A percentile compares a stretch with the other conserved stretches of the same genome.
These are phyloP conservation scores for Trisateles emortualis DNA, from an alignment of 2,888 invertebrate species.

Conservation along the genomic window DNA sequence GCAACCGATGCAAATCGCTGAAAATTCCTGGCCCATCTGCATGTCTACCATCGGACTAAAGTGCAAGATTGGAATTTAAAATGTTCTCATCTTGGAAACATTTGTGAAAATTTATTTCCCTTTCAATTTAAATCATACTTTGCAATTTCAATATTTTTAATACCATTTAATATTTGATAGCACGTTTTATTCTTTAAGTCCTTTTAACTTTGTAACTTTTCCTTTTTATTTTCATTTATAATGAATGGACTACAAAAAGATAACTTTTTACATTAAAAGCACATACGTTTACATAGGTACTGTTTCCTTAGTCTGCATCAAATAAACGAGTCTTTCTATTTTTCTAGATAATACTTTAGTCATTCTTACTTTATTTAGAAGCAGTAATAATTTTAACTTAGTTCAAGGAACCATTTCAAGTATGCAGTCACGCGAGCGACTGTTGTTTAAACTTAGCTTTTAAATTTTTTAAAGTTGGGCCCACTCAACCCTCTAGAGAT, in stretches of 20 bases:
- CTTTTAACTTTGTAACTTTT: too few relatives aligned
- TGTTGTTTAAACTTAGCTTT: conserved; percentile 43
- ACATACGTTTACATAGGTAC: too few relatives aligned
- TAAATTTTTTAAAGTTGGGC: conserved; percentile 38
- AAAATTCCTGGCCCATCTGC: conserved; percentile 74
- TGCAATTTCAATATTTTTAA: conserved; percentile 33
- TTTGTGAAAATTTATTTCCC: conserved; percentile 59
- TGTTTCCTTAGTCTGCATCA: too few relatives aligned
- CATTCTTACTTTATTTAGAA: not conserved
- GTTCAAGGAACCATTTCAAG: conserved; percentile 10
- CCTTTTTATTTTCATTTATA: too few relatives aligned
- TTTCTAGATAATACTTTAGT: too few relatives aligned
- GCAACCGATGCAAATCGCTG: conserved; percentile 76
- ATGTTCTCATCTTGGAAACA: conserved; percentile 66
- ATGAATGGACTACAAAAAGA: too few relatives aligned
- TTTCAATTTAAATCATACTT: conserved; percentile 39
- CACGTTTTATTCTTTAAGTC: conserved; percentile 7
- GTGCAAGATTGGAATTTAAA: conserved; percentile 79
- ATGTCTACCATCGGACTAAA: conserved; percentile 67
- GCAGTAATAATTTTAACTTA: conserved; percentile 4
- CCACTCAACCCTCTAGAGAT: conserved; percentile 24
- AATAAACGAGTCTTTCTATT: too few relatives aligned
- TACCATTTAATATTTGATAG: conserved; percentile 18
- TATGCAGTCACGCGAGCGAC: conserved; percentile 2
- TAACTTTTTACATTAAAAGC: too few relatives aligned